Base-by-base conservation (phyloP, 2,888 invertebrate species). In the Xestobium rufovillosum region DNA sequence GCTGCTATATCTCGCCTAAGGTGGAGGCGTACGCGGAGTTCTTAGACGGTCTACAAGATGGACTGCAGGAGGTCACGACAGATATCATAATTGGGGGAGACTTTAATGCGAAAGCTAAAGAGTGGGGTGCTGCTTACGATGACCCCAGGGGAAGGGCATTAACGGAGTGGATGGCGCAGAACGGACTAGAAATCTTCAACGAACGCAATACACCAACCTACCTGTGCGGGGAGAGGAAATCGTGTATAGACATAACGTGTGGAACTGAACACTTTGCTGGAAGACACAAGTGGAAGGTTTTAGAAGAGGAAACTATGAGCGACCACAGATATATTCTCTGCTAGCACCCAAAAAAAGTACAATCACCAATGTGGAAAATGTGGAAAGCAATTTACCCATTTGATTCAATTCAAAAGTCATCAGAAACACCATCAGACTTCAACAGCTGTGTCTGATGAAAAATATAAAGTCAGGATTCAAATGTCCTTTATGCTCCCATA, bases 141-240 rank as follows among this genome's bases (percentile, higher is more conserved):
- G 38, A 42, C 31, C 25, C 12, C 6, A 38, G 39, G 31, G 46
- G 44, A 1, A 34, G 31, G 4, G 14, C 32, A 3, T 4, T 42
- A 8, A 26, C 36, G 6, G 42, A 46, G 9, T 42, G 40, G 37
- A 38, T 42, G 1, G 41, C 41, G 1, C 3, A 8, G 23, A 31
- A 31, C 26, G 34, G 36, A 9, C 11, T 43, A 2, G 26, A 35
- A 1, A 23, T 42, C 4, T 3, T 25, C 1, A 41, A 39, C 15
- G 4, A 26, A 15, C 43, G 43, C 6, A 34, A 31, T 3, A 34
- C 26, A 14, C 43, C 46, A 0, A 47, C 42, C 6, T 47, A 43
- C 30, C 13, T 23, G 12, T 26, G 35, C 12, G 8, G 15, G 4
- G 16, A 30, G 3, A 27, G 38, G 1, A 8, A n/a, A 4, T 41